These are phyloP conservation scores for Cosmopolites sordidus DNA, from an alignment of 2,888 invertebrate genomes.

Conservation along the genomic window DNA sequence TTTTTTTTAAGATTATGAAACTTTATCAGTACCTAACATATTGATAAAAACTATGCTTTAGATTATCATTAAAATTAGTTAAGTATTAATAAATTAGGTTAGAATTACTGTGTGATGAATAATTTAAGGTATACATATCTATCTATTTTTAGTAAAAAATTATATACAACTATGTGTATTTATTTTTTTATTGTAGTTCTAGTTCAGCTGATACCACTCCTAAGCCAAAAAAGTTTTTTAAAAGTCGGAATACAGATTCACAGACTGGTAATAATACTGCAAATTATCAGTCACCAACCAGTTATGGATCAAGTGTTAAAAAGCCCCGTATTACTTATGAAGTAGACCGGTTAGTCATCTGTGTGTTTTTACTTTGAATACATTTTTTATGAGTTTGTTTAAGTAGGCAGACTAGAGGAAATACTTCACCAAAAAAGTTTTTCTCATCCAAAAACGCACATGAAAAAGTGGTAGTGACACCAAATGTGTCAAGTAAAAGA, in stretches of 20 bases:
- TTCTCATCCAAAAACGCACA: conserved; percentile 41
- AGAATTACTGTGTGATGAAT: neutral
- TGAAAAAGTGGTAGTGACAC: conserved; percentile 13
- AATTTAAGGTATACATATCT: neutral
- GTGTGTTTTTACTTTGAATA: neutral
- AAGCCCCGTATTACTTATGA: conserved; percentile 30
- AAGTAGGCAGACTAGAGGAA: conserved; percentile 9
- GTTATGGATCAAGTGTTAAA: conserved; percentile 33
- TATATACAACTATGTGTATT: neutral
- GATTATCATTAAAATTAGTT: too few species aligned
- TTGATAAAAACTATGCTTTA: too few species aligned
- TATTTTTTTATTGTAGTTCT: conserved; percentile 3
- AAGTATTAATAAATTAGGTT: neutral
- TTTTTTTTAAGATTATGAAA: too few species aligned
- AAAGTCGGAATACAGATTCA: conserved; percentile 67
- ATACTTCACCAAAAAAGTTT: conserved; percentile 38
- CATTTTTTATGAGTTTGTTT: neutral
- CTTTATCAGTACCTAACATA: too few species aligned
- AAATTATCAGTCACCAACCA: conserved; percentile 28
- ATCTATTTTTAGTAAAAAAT: too few species aligned
- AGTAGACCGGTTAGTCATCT: conserved; percentile 19
- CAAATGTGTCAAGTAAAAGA: conserved; percentile 11
- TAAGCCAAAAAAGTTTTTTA: conserved; percentile 87
- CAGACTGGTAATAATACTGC: conserved; percentile 41
- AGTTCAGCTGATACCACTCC: conserved; percentile 49